Conservation (phyloP, 2,113 vertebrate genomes). For the Strix uralensis region DNA sequence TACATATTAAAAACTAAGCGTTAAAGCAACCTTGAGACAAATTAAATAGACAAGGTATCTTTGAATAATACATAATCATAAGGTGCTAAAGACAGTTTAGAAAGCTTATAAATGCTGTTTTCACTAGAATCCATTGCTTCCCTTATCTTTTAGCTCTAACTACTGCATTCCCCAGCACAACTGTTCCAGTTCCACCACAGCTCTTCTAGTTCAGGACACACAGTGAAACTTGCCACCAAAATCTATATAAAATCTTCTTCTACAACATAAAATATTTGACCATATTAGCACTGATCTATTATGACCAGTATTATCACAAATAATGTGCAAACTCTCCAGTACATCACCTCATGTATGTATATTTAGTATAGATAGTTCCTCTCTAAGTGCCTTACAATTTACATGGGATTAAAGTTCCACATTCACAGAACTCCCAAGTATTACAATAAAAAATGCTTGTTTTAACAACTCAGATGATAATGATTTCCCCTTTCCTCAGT, state of each 20-base stretch:
- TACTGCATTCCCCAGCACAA: background rate
- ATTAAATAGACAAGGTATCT: background rate
- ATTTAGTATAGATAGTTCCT: background rate
- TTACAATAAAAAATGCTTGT: background rate
- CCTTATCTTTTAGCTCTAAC: background rate
- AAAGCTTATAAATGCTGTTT: background rate
- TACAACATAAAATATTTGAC: constrained; percentile 50
- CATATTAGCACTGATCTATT: background rate
- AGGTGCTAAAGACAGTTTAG: background rate
- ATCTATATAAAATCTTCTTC: constrained; percentile 81
- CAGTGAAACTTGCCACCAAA: constrained; percentile 81
- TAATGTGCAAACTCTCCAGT: background rate
- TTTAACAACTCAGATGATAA: background rate
- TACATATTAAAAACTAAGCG: background rate
- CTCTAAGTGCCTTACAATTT: background rate
- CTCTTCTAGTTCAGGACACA: background rate
- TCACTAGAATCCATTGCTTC: background rate
- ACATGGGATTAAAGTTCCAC: background rate
- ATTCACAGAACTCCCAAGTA: background rate
- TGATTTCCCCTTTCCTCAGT: background rate
- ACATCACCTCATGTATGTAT: background rate
- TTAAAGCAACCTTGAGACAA: background rate
- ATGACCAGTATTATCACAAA: background rate
- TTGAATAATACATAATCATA: background rate
- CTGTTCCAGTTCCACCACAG: background rate